Evolutionary conservation across 1,140 invertebrate genomes (phyloP), one percentile per base, ranked within the genome.

Genomic region (Aradophagus sp.): DNA sequence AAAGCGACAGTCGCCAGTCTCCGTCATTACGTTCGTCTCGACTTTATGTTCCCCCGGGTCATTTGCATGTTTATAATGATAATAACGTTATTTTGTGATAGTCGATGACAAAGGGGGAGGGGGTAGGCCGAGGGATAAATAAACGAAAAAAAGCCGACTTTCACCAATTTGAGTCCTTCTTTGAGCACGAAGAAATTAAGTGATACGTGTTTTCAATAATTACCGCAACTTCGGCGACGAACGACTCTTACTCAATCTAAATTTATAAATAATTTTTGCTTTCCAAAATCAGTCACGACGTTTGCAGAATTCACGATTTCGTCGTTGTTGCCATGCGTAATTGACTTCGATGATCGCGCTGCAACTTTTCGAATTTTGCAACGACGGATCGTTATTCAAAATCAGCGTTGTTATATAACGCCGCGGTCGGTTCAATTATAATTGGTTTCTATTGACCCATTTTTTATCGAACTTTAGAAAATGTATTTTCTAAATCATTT

Each of bases 141-240:
- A 10, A n/a, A 29, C 2, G 11, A 5, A 29, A 56, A 56, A 56
- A 50, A 56, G 36, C 52, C 27, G 3, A 67, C 53, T 67, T 67
- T 67, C 53, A 66, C 62, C 62, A 56, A 56, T 50, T 50, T 41
- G 13, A 41, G 10, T 56, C 23, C 14, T 19, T 17, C 16, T n/a
- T n/a, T n/a, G n/a, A n/a, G 5, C n/a, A 36, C 19, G 12, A 56
- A n/a, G 41, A 56, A 56, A 66, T 50, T 16, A 56, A 66, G 36
- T 56, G 44, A 66, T 50, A 56, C 44, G 56, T 56, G 52, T 56
- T 66, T 62, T 56, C 52, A 38, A 66, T 56, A 56, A 66, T 66
- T 56, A 31, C 44, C 12, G 5, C 52, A 56, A 42, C 44, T 55
- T 11, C 29, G 42, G 23, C 31, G 42, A 17, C 42, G 31, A 66